phyloP scores from a whole-genome alignment of 2,888 invertebrate genomes.

The Globia sparganii region DNA sequence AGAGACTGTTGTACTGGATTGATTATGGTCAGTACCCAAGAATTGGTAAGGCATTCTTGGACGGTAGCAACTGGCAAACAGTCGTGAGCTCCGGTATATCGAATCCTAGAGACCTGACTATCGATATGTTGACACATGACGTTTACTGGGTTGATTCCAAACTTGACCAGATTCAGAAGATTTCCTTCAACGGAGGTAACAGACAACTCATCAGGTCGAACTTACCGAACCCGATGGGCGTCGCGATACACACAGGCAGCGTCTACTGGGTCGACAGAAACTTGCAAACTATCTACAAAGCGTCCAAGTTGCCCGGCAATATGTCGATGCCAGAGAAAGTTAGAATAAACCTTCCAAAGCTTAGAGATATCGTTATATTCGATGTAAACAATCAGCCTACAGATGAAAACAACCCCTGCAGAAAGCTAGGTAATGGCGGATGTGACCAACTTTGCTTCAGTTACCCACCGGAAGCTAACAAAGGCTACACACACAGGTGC shows the following conservation, averaged over 20 bases:
- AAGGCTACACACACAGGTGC: constrained; percentile 92
- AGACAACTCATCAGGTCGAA: constrained; percentile 96
- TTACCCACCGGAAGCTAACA: constrained; percentile 93
- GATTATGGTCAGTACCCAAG: constrained; percentile 99
- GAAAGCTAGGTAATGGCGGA: constrained; percentile 93
- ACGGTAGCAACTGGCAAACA: constrained; percentile 96
- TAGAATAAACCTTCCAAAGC: constrained; percentile 95
- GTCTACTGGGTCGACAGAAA: constrained; percentile 99
- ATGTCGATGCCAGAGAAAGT: constrained; percentile 93
- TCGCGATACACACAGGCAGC: constrained; percentile 95
- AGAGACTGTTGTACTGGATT: constrained; percentile 98
- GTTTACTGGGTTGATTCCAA: constrained; percentile 99
- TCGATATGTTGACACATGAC: constrained; percentile 98
- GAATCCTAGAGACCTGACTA: constrained; percentile 96
- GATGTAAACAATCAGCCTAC: constrained; percentile 96
- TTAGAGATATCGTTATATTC: constrained; percentile 97
- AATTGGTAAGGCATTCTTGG: constrained; percentile 96
- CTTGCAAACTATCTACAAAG: constrained; percentile 95
- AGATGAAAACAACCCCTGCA: constrained; percentile 95
- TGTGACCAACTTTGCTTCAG: constrained; percentile 99
- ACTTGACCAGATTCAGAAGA: constrained; percentile 97
- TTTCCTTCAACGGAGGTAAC: constrained; percentile 95
- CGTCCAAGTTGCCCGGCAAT: constrained; percentile 94
- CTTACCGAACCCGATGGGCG: constrained; percentile 97
- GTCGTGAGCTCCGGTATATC: constrained; percentile 97